phyloP scores from a whole-genome alignment of 1,140 invertebrate genomes.

The Cyphomyrmex costatus region DNA sequence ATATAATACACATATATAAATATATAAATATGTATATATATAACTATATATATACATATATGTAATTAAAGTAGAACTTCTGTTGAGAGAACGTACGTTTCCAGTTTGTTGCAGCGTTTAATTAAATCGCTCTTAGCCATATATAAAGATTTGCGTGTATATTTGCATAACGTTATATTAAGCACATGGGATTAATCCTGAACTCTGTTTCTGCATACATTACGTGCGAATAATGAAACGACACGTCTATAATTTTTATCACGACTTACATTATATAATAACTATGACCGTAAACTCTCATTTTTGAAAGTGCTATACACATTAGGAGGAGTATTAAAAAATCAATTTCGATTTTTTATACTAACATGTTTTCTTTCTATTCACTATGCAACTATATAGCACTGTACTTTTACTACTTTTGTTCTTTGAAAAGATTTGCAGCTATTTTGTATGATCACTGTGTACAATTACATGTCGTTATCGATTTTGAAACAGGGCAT shows the following conservation, averaged over 20 bases:
- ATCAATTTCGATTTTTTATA: neutral
- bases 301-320: neutral
- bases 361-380: neutral
- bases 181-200: conserved; percentile 35
- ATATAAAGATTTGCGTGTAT: conserved; percentile 51
- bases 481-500: conserved; percentile 76
- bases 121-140: conserved; percentile 58
- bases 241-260: conserved; percentile 9
- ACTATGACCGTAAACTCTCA: neutral
- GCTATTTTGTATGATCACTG: neutral
- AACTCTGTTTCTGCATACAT: conserved; percentile 1
- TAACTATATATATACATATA: neutral
- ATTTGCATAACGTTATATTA: conserved; percentile 51
- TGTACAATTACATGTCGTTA: neutral
- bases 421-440: neutral
- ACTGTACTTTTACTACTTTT: neutral
- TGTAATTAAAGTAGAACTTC: conserved; percentile 34
- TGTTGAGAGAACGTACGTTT: conserved; percentile 29
- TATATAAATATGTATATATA: no score
- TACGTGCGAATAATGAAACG: neutral
- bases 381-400: neutral
- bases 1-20: neutral
- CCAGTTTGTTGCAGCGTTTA: conserved; percentile 49
- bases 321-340: neutral
- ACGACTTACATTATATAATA: neutral